A percentile compares a stretch with the other conserved stretches of the same genome.
These are phyloP conservation scores for Theodoxus fluviatilis DNA, from an alignment of 2,888 invertebrate genomes.

Conservation along the genomic window DNA sequence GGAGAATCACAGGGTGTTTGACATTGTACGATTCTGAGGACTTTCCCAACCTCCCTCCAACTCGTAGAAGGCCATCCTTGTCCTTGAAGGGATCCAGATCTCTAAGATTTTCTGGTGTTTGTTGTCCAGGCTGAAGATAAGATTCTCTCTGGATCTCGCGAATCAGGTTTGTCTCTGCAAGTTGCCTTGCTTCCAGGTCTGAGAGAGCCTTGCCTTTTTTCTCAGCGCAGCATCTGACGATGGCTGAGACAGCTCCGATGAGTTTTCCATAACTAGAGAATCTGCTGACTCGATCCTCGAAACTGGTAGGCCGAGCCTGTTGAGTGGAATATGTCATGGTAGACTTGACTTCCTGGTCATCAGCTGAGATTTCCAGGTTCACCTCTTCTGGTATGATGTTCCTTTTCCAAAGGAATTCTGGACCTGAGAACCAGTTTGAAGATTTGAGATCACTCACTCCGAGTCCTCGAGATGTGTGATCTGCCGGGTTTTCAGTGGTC, in stretches of 20 bases:
- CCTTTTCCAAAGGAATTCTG: slow-evolving; percentile 28
- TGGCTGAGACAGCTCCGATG: slow-evolving; percentile 6
- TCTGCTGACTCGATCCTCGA: neutral
- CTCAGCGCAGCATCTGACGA: neutral
- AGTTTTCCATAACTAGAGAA: slow-evolving; percentile 3
- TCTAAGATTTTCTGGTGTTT: no score
- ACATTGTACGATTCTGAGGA: slow-evolving; percentile 19
- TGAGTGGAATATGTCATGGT: neutral
- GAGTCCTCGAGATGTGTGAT: slow-evolving; percentile 32
- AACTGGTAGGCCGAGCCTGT: neutral
- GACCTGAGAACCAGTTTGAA: slow-evolving; percentile 30
- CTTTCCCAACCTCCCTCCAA: slow-evolving; percentile 32
- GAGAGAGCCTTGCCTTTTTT: neutral
- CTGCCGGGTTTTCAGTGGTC: slow-evolving; percentile 33
- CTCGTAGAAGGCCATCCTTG: slow-evolving; percentile 29
- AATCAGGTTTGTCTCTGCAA: slow-evolving; percentile 8
- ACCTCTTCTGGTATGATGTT: neutral
- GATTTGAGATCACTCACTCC: slow-evolving; percentile 20
- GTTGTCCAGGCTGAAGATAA: neutral
- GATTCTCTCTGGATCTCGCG: neutral
- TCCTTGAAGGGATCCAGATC: no score
- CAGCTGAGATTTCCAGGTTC: neutral
- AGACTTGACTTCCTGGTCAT: slow-evolving; percentile 18
- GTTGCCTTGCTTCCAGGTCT: no score
- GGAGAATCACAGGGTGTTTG: slow-evolving; percentile 39